Evolutionary conservation across 2,113 vertebrate species (phyloP), one percentile per base, ranked within the genome.

Genomic region (Chauna torquata): DNA sequence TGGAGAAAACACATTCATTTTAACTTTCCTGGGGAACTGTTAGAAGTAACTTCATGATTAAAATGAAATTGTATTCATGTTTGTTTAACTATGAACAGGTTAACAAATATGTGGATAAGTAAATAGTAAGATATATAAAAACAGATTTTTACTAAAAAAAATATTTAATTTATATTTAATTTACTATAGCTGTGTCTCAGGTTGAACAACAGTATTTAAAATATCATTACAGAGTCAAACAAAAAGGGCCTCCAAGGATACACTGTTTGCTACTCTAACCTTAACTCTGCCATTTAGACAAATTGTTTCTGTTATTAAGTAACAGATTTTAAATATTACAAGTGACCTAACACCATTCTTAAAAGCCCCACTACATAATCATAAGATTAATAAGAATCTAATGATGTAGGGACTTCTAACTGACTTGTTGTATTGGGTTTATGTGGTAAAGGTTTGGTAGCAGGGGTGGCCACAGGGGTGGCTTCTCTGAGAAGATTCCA

Each of bases 331-430:
- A 57, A 91, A 87, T 76, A 64, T 65, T 84, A 52, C 10, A 64
- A 64, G 25, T 65, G 78, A 89, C 74, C 45, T 83, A 78, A 83
- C 65, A 47, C 16, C 69, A 82, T 79, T 91, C 34, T 82, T 16
- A 88, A 79, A 91, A 88, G 34, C 57, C 36, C 57, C 36, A 80
- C 15, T 59, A 77, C 68, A 55, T 86, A 90, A 81, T 55, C 42
- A n/a, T 38, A 79, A 86, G 52, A 84, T 64, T 84, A 83, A 70
- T 84, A 89, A 42, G 70, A 95, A 97, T 57, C 16, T 83, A 81
- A 90, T 82, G 61, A 78, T 62, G 42, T 68, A 22, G 62, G 40
- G 10, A 50, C 88, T 75, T 92, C n/a, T 86, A 77, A 86, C 54
- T 90, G 25, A 40, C 12, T 68, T n/a, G n/a, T n/a, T n/a, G n/a